These are phyloP conservation scores for Anguilla anguilla DNA, from an alignment of 2,797 vertebrate species.

Conservation along the genomic window DNA sequence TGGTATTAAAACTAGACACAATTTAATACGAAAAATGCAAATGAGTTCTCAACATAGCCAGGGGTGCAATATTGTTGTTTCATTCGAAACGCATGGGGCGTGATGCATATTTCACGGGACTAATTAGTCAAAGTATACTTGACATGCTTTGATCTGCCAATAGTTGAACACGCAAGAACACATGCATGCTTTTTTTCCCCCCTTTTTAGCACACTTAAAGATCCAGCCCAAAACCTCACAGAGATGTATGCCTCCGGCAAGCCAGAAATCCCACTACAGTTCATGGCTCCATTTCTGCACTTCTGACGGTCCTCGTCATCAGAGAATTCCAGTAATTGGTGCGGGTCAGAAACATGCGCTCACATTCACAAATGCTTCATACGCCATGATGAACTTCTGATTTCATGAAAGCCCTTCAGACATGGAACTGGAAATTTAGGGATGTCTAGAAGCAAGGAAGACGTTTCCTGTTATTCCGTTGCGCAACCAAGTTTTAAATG, in stretches of 20 bases:
- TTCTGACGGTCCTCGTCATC: not conserved
- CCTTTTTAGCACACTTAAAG: not conserved
- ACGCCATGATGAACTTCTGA: not conserved
- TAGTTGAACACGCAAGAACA: constrained; percentile 43
- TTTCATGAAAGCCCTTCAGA: not conserved
- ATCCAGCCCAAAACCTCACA: not conserved
- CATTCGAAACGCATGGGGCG: not conserved
- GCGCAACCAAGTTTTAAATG: not conserved
- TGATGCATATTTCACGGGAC: constrained; percentile 40
- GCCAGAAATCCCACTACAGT: not conserved
- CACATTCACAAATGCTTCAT: not conserved
- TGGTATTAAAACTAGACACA: constrained; percentile 31
- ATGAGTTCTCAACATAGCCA: constrained; percentile 42
- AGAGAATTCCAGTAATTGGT: not conserved
- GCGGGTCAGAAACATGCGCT: not conserved
- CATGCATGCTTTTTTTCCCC: not conserved
- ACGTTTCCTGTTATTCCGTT: not conserved
- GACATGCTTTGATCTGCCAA: constrained; percentile 57
- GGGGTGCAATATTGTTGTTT: constrained; percentile 38
- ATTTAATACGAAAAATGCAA: constrained; percentile 48
- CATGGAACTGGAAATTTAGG: not conserved
- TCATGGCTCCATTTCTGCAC: not conserved
- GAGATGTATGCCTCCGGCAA: not conserved
- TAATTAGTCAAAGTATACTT: constrained; percentile 42
- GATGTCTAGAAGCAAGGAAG: not conserved